Conservation (phyloP, 2,113 vertebrate genomes). For the Caloenas nicobarica region DNA sequence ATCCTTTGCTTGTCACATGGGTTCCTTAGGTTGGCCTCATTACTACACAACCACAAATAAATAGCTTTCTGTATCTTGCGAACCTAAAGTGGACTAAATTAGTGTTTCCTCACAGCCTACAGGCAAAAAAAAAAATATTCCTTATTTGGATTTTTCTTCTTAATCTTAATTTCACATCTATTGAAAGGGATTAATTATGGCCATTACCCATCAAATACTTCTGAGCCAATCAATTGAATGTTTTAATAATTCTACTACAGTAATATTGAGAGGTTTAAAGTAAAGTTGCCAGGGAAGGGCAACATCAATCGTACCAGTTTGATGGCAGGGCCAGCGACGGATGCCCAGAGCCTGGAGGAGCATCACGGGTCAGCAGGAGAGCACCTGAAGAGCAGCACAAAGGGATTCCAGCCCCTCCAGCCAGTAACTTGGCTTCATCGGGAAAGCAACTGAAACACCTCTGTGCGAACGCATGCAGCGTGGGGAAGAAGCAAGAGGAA, state of each 20-base stretch:
- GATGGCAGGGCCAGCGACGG: too few relatives aligned
- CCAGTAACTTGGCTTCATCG: too few relatives aligned
- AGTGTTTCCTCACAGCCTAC: not conserved
- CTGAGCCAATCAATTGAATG: not conserved
- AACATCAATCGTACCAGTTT: too few relatives aligned
- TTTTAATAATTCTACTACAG: not conserved
- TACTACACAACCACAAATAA: not conserved
- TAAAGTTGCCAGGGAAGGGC: too few relatives aligned
- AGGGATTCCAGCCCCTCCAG: too few relatives aligned
- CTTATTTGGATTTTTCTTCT: not conserved
- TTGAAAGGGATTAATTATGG: not conserved
- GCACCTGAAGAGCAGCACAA: too few relatives aligned
- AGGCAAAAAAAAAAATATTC: not conserved
- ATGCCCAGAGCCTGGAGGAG: too few relatives aligned
- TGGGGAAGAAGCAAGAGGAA: too few relatives aligned
- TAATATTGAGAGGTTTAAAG: too few relatives aligned
- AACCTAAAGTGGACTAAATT: not conserved
- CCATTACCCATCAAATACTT: not conserved
- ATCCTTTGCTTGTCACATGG: not conserved
- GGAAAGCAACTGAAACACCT: too few relatives aligned
- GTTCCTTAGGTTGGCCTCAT: not conserved
- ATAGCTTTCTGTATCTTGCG: not conserved
- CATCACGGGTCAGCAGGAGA: too few relatives aligned
- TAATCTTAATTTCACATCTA: not conserved
- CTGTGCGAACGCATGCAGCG: too few relatives aligned